Conservation (phyloP, 2,888 invertebrate species). For the Heliconius ismenius region DNA sequence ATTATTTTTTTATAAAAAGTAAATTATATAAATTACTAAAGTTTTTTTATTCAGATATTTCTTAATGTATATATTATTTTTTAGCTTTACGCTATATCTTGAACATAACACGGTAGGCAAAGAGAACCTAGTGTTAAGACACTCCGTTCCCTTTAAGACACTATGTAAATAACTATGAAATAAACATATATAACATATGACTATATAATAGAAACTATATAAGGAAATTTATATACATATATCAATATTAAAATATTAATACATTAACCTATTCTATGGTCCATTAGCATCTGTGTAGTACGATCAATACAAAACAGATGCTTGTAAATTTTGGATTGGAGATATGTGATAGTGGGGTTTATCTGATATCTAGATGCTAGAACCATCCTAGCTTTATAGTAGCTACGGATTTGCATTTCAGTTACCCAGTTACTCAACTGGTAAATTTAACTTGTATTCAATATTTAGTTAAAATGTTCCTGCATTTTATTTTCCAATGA, state of each 20-base stretch:
- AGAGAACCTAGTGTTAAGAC: too few relatives aligned
- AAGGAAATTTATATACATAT: too few relatives aligned
- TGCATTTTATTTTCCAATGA: not conserved
- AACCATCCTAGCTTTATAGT: not conserved
- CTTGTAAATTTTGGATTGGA: not conserved
- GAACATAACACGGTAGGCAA: too few relatives aligned
- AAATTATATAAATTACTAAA: too few relatives aligned
- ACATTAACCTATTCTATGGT: not conserved
- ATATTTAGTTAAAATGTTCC: not conserved
- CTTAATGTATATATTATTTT: too few relatives aligned
- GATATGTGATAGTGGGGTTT: not conserved
- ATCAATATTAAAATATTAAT: not conserved
- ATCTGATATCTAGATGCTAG: not conserved
- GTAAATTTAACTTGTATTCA: not conserved
- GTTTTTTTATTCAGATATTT: too few relatives aligned
- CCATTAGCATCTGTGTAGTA: not conserved
- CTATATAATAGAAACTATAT: too few relatives aligned
- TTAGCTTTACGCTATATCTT: too few relatives aligned
- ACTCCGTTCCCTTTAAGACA: too few relatives aligned
- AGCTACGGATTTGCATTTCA: not conserved
- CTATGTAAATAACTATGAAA: not conserved
- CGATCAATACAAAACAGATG: slow-evolving; percentile 1
- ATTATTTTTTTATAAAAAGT: too few relatives aligned
- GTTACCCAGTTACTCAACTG: not conserved
- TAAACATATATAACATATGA: not conserved